Evolutionary conservation across 2,113 vertebrate species (phyloP).

Genomic region (Alligator mississippiensis): DNA sequence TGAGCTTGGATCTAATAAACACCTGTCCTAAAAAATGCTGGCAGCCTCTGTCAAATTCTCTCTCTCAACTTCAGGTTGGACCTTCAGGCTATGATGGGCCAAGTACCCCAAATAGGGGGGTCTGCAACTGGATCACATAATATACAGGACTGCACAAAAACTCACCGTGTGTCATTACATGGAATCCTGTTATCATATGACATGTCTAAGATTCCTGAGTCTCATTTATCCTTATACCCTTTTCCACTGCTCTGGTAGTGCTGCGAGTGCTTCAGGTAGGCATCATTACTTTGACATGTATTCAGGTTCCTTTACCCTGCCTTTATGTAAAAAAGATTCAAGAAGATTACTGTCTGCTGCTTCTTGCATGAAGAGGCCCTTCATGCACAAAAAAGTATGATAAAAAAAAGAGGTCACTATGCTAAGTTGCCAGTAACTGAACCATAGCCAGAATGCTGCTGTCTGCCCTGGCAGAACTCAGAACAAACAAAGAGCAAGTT

Average conservation of each 20-base stretch:
- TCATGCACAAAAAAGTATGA: fast-evolving
- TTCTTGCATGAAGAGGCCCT: neutral
- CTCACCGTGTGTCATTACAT: fast-evolving
- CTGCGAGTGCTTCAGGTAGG: fast-evolving
- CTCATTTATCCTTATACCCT: fast-evolving
- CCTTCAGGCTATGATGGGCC: neutral
- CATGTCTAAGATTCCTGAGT: fast-evolving
- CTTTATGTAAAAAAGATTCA: neutral
- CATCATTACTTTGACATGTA: neutral
- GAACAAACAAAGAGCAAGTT: neutral
- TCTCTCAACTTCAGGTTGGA: neutral
- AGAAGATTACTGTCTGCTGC: fast-evolving
- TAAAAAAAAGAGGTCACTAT: neutral
- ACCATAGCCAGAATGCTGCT: neutral
- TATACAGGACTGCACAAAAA: neutral
- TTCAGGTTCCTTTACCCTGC: neutral
- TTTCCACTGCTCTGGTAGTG: fast-evolving
- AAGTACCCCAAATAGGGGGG: neutral
- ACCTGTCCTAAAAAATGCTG: neutral
- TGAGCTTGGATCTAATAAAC: neutral
- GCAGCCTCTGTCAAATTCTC: neutral
- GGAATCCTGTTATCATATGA: neutral
- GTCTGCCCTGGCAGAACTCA: neutral
- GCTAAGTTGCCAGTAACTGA: fast-evolving
- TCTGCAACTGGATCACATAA: neutral